Percentiles rank a stretch among this genome's conserved stretches.
Conservation (phyloP, 30 jellyfish, hydroid and myxozoan species). For the Sanderia malayensis region DNA sequence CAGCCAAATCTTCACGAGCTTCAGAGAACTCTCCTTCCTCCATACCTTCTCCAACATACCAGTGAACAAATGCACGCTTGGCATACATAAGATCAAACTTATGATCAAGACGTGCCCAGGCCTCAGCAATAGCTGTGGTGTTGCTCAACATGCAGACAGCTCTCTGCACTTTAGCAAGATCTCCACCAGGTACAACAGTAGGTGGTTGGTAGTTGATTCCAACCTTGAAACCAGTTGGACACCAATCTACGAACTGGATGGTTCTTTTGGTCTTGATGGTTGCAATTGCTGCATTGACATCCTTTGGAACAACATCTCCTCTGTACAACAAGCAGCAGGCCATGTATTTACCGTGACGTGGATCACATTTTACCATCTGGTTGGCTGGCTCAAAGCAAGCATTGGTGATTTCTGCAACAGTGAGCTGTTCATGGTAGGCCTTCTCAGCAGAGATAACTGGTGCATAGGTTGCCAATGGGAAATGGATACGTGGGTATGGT, state of each 20-base stretch:
- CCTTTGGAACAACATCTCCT: slow-evolving; percentile 98
- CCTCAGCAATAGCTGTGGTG: slow-evolving; percentile 97
- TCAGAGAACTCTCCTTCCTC: slow-evolving; percentile 98
- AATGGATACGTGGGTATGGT: slow-evolving; percentile 96
- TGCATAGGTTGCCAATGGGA: slow-evolving; percentile 92
- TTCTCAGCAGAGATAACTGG: slow-evolving; percentile 90
- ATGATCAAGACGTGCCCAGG: slow-evolving; percentile 98
- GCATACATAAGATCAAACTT: slow-evolving; percentile 91
- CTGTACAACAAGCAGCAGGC: slow-evolving; percentile 96
- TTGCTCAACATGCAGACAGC: slow-evolving; percentile 99
- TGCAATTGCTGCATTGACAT: slow-evolving; percentile 95
- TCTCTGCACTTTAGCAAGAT: slow-evolving; percentile 88
- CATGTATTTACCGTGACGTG: slow-evolving; percentile 96
- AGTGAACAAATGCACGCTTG: slow-evolving; percentile 97
- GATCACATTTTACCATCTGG: slow-evolving; percentile 97
- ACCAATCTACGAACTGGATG: slow-evolving; percentile 97
- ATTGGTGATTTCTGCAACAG: slow-evolving; percentile 93
- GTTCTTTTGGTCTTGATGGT: slow-evolving; percentile 94
- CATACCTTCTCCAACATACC: slow-evolving; percentile 99
- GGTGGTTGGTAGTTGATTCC: slow-evolving; percentile 98
- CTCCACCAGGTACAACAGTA: slow-evolving; percentile 99
- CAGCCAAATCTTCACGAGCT: slow-evolving; percentile 98
- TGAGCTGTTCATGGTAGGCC: slow-evolving; percentile 92
- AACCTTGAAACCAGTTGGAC: slow-evolving; percentile 99
- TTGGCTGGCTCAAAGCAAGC: slow-evolving; percentile 98